These are phyloP conservation scores for Lordiphosa stackelbergi DNA, from an alignment of 1,140 invertebrate species.

Conservation along the genomic window DNA sequence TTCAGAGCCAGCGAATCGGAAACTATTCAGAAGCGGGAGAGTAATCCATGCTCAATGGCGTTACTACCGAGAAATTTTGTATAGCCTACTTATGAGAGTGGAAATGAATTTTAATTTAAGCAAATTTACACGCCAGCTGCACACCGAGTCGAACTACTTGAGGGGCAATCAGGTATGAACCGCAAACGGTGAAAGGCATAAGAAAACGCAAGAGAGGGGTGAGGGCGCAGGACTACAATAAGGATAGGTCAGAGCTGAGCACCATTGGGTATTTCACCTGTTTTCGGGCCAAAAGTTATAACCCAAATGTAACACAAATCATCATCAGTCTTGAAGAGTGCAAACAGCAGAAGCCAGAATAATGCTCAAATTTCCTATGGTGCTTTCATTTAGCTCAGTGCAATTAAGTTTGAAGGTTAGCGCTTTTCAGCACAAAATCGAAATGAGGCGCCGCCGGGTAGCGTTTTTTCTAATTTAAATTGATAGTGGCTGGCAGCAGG, in stretches of 20 bases:
- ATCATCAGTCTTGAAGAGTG: too few species aligned
- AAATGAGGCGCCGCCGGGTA: conserved; percentile 50
- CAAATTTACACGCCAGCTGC: conserved; percentile 43
- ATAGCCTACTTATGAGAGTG: conserved; percentile 61
- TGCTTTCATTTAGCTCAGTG: conserved; percentile 56
- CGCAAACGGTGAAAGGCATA: conserved; percentile 67
- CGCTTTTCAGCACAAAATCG: conserved; percentile 50
- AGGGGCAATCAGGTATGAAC: conserved; percentile 64
- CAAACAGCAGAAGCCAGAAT: too few species aligned
- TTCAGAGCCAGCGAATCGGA: conserved; percentile 62
- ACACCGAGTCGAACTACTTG: conserved; percentile 40
- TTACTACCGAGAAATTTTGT: conserved; percentile 44
- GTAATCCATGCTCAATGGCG: conserved; percentile 30
- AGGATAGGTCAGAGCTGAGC: background rate
- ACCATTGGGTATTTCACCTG: too few species aligned
- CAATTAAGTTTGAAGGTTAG: conserved; percentile 72
- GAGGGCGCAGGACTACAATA: conserved; percentile 4
- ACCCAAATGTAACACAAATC: too few species aligned
- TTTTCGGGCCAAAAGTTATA: too few species aligned
- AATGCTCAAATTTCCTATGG: too few species aligned
- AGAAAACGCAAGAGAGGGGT: conserved; percentile 24
- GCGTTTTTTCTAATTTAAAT: conserved; percentile 65
- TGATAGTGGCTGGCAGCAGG: conserved; percentile 46
- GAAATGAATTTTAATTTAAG: conserved; percentile 67
- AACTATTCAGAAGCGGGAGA: conserved; percentile 50